Evolutionary conservation across 2,113 vertebrate species (phyloP).

Genomic region (Turnix velox): DNA sequence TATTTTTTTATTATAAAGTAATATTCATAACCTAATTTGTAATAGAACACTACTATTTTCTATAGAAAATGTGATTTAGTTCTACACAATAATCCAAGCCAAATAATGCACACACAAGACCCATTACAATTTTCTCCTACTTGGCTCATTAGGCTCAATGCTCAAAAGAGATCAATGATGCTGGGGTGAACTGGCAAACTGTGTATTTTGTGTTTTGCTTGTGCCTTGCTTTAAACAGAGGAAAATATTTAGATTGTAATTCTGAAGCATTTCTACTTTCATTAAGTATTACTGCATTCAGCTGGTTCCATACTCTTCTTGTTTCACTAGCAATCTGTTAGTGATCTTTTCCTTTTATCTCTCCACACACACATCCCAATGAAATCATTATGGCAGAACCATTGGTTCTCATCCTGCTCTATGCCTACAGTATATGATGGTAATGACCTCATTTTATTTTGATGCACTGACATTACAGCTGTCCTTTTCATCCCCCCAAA

Average conservation of each 20-base stretch:
- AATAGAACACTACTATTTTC: not conserved
- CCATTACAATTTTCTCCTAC: conserved; percentile 31
- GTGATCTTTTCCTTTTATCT: conserved; percentile 70
- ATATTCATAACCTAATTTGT: not conserved
- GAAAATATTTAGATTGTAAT: conserved; percentile 30
- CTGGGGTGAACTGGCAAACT: conserved; percentile 49
- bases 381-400: conserved; percentile 69
- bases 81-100: conserved; percentile 28
- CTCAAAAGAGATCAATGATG: conserved; percentile 64
- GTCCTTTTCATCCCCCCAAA: not conserved
- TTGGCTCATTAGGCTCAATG: conserved; percentile 64
- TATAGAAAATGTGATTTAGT: not conserved
- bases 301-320: conserved; percentile 37
- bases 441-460: conserved; percentile 73
- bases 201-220: conserved; percentile 49
- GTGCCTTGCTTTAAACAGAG: conserved; percentile 8
- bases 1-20: not conserved
- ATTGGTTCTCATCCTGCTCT: conserved; percentile 57
- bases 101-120: not conserved
- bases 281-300: conserved; percentile 59
- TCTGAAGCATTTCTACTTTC: conserved; percentile 64
- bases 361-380: conserved; percentile 58
- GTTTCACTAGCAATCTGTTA: conserved; percentile 62
- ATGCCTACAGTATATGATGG: conserved; percentile 33
- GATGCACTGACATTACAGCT: conserved; percentile 48